Evolutionary conservation across 2,888 invertebrate genomes (phyloP).

Genomic region (Eremobia ochroleuca): DNA sequence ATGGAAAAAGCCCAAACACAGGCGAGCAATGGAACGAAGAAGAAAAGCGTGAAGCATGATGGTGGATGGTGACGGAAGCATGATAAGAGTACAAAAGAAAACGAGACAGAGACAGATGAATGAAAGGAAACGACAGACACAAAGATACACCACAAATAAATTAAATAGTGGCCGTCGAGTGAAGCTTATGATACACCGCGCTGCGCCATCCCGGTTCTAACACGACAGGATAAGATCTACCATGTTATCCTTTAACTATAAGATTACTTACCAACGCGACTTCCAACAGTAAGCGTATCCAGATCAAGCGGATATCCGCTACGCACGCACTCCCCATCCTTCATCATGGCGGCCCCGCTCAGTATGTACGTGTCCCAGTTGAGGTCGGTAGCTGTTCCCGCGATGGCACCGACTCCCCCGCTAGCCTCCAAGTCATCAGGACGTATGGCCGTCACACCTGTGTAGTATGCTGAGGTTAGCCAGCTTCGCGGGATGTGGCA

Average conservation of each 20-base stretch:
- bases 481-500: not conserved
- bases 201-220: not conserved
- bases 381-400: slow-evolving; percentile 97
- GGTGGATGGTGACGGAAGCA: not conserved
- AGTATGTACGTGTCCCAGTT: slow-evolving; percentile 98
- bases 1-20: not conserved
- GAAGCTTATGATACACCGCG: not conserved
- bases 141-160: not conserved
- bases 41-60: not conserved
- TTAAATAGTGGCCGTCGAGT: not conserved
- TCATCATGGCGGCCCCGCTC: slow-evolving; percentile 97
- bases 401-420: slow-evolving; percentile 80
- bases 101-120: not conserved
- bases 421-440: slow-evolving; percentile 95
- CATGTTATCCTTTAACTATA: not conserved
- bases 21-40: not conserved
- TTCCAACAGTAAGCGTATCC: slow-evolving; percentile 95
- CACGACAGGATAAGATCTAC: not conserved
- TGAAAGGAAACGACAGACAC: not conserved
- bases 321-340: slow-evolving; percentile 96
- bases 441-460: slow-evolving; percentile 96
- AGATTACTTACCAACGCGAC: slow-evolving; percentile 92
- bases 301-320: slow-evolving; percentile 97
- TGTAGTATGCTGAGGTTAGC: not conserved
- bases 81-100: not conserved